Conservation (phyloP, 2,888 invertebrate genomes). For the Cephus rjabovi region DNA sequence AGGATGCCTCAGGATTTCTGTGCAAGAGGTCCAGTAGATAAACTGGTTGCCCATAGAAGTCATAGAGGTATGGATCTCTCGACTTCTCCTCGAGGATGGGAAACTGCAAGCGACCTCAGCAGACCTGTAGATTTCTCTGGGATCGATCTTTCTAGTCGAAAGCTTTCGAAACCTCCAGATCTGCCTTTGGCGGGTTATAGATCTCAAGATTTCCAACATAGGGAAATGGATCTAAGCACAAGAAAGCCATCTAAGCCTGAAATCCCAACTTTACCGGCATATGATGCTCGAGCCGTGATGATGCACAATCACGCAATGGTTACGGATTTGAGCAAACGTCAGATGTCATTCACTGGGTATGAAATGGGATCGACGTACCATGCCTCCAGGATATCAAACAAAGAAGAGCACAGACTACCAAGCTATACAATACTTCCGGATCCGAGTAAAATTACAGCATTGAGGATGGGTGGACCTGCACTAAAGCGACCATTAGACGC, state of each 20-base stretch:
- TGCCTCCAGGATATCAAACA: slow-evolving; percentile 38
- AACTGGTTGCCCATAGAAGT: slow-evolving; percentile 23
- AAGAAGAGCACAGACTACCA: slow-evolving; percentile 59
- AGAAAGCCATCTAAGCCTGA: slow-evolving; percentile 51
- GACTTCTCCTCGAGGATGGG: slow-evolving; percentile 55
- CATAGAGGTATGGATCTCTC: slow-evolving; percentile 59
- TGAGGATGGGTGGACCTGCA: slow-evolving; percentile 47
- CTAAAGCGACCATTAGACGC: slow-evolving; percentile 52
- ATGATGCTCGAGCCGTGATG: slow-evolving; percentile 55
- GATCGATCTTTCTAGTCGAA: slow-evolving; percentile 62
- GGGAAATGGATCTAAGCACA: slow-evolving; percentile 62
- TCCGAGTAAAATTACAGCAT: slow-evolving; percentile 57
- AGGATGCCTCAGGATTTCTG: slow-evolving; percentile 43
- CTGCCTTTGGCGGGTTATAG: slow-evolving; percentile 37
- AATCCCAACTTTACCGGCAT: slow-evolving; percentile 37
- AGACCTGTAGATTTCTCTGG: slow-evolving; percentile 60
- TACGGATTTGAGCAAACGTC: slow-evolving; percentile 60
- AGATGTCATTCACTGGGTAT: slow-evolving; percentile 53
- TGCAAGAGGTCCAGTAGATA: slow-evolving; percentile 30
- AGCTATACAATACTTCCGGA: slow-evolving; percentile 60
- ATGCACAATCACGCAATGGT: slow-evolving; percentile 60
- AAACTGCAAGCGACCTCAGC: slow-evolving; percentile 45
- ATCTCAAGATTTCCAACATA: slow-evolving; percentile 55
- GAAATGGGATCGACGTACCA: slow-evolving; percentile 55
- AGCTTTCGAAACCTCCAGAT: slow-evolving; percentile 44